Base-by-base conservation (phyloP, 2,888 invertebrate species). In the Caenorhabditis wallacei region DNA sequence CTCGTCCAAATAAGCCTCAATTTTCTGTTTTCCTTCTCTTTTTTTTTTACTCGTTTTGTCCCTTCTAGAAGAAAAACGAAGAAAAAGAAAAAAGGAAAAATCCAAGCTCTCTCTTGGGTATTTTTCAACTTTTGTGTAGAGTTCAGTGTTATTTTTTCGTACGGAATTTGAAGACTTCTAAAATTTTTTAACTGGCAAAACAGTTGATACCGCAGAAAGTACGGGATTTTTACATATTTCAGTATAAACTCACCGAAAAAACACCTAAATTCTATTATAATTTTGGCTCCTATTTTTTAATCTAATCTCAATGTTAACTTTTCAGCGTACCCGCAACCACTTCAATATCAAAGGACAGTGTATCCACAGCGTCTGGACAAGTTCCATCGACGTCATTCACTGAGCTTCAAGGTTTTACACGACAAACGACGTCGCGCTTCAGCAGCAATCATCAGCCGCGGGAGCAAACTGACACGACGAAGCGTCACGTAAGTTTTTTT, bases 1-100 rank as follows among this genome's bases (percentile, higher is more conserved):
- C 30, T 37, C 20, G 13, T 48, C 18, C 66, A 76, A 76, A 82
- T 75, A 76, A 53, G 80, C 80, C 75, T 75, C 76, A 76, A 76
- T 76, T 76, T 76, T 82, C 76, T 48, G 35, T 53, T 68, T 70
- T 54, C 18, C 18, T 57, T 61, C 53, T 59, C 54, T 24, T 72
- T 51, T 26, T 64, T 57, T 56, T 40, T 40, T 13, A 40, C 13
- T 40, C 40, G 40, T 40, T 40, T 40, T 40, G 5, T 13, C 13
- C 40, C 5, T 40, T 40, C 18, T 18, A n/a, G 18, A 48, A 48
- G 46, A 18, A 18, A 48, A 57, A 37, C 2, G 18, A 48, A 48
- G 46, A 18, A 18, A 48, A 57, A 37, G 43, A 56, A 57, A 57
- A 30, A 57, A 46, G 40, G 56, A 56, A 56, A 70, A 70, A 70